Conservation (phyloP, 2,797 vertebrate species). For the Enteromius afrohamiltoni region DNA sequence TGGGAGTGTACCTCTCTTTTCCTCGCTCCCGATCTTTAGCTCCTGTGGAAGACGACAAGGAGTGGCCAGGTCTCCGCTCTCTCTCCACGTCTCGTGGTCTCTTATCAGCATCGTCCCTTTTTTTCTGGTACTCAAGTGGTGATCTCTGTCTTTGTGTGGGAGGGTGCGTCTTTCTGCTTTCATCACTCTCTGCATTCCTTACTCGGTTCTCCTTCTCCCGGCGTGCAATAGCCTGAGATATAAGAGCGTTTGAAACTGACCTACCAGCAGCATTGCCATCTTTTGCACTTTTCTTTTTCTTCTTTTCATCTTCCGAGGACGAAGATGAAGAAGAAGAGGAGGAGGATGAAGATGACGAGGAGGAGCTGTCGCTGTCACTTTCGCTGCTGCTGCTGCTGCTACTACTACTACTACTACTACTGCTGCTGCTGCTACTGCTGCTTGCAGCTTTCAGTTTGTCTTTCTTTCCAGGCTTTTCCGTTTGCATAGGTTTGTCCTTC, state of each 20-base stretch:
- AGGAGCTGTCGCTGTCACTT: slow-evolving; percentile 68
- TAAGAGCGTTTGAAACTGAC: not conserved
- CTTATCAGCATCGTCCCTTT: slow-evolving; percentile 5
- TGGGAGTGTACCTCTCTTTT: slow-evolving; percentile 61
- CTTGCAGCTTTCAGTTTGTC: slow-evolving; percentile 55
- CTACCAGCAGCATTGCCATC: slow-evolving; percentile 48
- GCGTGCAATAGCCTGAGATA: slow-evolving; percentile 42
- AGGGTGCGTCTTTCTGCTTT: slow-evolving; percentile 53
- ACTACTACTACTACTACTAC: slow-evolving; percentile 59
- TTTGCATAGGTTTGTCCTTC: slow-evolving; percentile 27
- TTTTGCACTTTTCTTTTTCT: slow-evolving; percentile 28
- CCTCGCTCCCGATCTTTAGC: slow-evolving; percentile 25
- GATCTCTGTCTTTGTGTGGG: slow-evolving; percentile 42
- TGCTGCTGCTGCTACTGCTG: slow-evolving; percentile 62
- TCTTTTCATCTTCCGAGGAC: slow-evolving; percentile 60
- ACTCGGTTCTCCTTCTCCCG: slow-evolving; percentile 35
- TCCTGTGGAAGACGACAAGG: not conserved
- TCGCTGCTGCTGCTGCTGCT: slow-evolving; percentile 57
- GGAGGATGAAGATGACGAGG: slow-evolving; percentile 70
- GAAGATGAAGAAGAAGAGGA: slow-evolving; percentile 71
- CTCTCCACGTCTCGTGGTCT: not conserved
- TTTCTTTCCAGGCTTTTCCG: slow-evolving; percentile 49
- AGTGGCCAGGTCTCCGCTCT: slow-evolving; percentile 22
- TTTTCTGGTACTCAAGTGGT: not conserved
- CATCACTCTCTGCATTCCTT: slow-evolving; percentile 42